phyloP scores from a whole-genome alignment of 2,797 vertebrate genomes.

The Sphenopsis melanotis region DNA sequence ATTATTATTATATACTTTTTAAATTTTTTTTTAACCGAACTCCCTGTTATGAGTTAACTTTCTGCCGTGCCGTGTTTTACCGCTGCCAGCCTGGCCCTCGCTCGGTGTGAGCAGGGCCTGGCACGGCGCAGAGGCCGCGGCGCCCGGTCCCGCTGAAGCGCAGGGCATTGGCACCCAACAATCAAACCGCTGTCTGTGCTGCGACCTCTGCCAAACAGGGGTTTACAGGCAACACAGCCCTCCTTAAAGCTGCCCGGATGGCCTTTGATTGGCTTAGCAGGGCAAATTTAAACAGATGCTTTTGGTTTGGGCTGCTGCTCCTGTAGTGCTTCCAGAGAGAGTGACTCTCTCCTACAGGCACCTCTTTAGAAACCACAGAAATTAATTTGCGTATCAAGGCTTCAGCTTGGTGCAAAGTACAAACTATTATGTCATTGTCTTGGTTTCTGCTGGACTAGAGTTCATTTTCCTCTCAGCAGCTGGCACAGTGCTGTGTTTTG shows the following conservation, averaged over 20 bases:
- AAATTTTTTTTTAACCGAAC: neutral
- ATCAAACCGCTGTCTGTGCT: neutral
- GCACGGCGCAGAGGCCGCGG: neutral
- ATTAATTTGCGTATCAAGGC: neutral
- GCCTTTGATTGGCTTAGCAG: neutral
- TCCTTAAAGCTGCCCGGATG: neutral
- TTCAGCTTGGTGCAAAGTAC: neutral
- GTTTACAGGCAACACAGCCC: neutral
- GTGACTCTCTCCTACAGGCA: neutral
- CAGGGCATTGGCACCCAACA: rapidly evolving
- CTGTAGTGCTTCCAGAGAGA: neutral
- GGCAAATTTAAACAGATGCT: neutral
- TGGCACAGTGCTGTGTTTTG: neutral
- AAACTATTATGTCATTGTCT: neutral
- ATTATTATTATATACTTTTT: too few relatives aligned
- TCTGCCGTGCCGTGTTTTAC: rapidly evolving
- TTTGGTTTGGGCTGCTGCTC: neutral
- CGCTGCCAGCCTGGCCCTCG: neutral
- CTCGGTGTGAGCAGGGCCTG: neutral
- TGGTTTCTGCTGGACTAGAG: neutral
- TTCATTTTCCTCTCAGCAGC: neutral
- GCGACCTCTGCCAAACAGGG: neutral
- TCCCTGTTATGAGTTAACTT: too few relatives aligned
- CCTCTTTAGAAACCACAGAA: neutral
- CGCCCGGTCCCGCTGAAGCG: neutral